Evolutionary conservation across 2,113 vertebrate species (phyloP), one percentile per base, ranked within the genome.

Genomic region (Lophura nycthemera): DNA sequence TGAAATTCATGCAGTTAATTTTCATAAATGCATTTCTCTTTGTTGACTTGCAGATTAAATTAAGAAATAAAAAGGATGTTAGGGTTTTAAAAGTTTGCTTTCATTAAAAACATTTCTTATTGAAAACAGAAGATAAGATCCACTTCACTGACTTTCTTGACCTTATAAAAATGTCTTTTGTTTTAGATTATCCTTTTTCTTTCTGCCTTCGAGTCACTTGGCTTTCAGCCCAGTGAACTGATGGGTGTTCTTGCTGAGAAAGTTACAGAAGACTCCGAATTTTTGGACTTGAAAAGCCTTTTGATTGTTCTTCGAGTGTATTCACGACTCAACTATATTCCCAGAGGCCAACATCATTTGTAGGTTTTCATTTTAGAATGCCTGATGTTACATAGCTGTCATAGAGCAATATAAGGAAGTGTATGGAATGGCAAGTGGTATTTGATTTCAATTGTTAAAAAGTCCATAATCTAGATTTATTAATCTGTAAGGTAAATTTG

Each of bases 151-250:
- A 6, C 20, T 56, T 76, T 92, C 43, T 83, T 92, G 34, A 83
- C 64, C 34, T 89, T 81, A 17, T 0, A 66, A 84, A 82, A 43
- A 15, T 77, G 0, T 77, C 11, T 91, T 96, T 75, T 94, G 8
- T 95, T 91, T 90, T 90, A 99, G 99, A 64, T 99, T 81, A 10
- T 98, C 63, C 81, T 97, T 40, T 88, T 99, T 87, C 97, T 99
- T 47, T 90, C 97, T 57, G 75, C 83, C 66, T 98, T 98, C 1
- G 98, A 98, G 95, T 74, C 70, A 24, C 93, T 99, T 64, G 22
- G 34, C 40, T 99, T 98, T 97, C 97, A 97, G 69, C 98, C 98
- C 21, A 2, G 47, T 10, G 71, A 92, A 38, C 75, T 99, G 86
- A 96, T 99, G 98, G 98, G 97, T 72, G 74, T 40, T 24, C 98